Evolutionary conservation across 2,888 invertebrate genomes (phyloP), one percentile per base, ranked within the genome.

Genomic region (Melanophora roralis): DNA sequence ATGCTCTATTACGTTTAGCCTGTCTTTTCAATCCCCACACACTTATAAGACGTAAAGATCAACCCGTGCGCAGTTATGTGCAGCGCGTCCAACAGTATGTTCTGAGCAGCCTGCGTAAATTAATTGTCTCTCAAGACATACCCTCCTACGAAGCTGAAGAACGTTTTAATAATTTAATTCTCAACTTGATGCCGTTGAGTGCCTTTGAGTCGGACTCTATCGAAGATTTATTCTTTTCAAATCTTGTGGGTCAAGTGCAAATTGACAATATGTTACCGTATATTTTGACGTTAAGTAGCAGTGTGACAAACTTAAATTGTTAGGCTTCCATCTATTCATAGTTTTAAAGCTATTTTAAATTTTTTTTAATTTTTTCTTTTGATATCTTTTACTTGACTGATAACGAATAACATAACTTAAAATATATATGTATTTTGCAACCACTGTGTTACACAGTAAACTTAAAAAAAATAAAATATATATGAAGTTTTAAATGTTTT

Each of bases 181-280:
- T 88, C 23, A 93, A 94, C 87, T 91, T 97, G 77, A 93, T 95
- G 0, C 93, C 94, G 5, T 89, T 96, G 23, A 91, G 95, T 83
- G 93, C 93, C 83, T 93, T 95, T 87, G 93, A 94, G 72, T 94
- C 95, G 1, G 91, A 93, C 12, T 92, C 95, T 79, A 91, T 98
- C 67, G 98, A 98, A 89, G 97, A 98, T 87, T 92, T 98, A 68
- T 98, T 98, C 91, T 98, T 98, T 88, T 94, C 96, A 3, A 96
- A 96, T 62, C 93, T 98, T 80, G 94, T 97, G 57, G 98, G 97
- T 5, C 96, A 95, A 89, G 96, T 98, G 84, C 96, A 97, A 91
- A 97, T 99, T 78, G 97, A 98, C 87, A 96, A 95, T 87, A 96
- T 98, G 84, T 95, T 99, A 89, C 98, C 98, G 32, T 97, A 95